Base-by-base conservation (phyloP, 2,888 invertebrate genomes). In the Spicauda simplicius region DNA sequence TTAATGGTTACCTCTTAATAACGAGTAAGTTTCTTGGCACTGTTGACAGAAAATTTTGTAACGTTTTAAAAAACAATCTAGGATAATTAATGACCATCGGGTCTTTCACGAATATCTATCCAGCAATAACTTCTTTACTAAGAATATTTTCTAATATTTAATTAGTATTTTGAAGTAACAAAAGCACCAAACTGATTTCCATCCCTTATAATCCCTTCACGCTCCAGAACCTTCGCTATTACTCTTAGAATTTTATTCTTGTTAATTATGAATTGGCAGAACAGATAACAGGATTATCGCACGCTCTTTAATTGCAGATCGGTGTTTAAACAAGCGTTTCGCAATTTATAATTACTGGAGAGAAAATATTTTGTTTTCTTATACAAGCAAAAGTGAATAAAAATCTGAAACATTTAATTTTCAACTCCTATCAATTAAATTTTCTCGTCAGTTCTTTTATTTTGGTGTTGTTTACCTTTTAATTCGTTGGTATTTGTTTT, bases 271-370 rank as follows among this genome's bases (percentile, higher is more conserved):
- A 83, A 86, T 85, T 82, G 81, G 79, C 77, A 73, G 78, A 74
- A 78, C 71, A 75, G 83, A 85, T 87, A 88, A 89, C 84, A 77
- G 80, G 88, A 89, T 91, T 86, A 88, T 85, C 80, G 77, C 80
- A 80, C 76, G 82, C 81, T 81, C 75, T 86, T 87, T 87, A 84
- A 84, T 86, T 86, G 82, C 74, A 76, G 75, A 80, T 81, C 79
- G 75, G 76, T 79, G 82, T 80, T 78, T 78, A 79, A 77, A 76
- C 69, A 71, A 72, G 68, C 74, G 72, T 74, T 75, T 72, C 30
- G 45, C 56, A 53, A 58, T 56, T 55, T 55, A 25, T 63, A 63
- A 63, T 55, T 63, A 45, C 18, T 45, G 11, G 11, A 45, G 37
- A 57, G 37, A 53, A 60, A 59, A 64, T 48, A 50, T 62, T 68